Percentiles rank a stretch among this genome's conserved stretches.
Conservation (phyloP, 2,797 vertebrate species). For the Epinephelus awoara region DNA sequence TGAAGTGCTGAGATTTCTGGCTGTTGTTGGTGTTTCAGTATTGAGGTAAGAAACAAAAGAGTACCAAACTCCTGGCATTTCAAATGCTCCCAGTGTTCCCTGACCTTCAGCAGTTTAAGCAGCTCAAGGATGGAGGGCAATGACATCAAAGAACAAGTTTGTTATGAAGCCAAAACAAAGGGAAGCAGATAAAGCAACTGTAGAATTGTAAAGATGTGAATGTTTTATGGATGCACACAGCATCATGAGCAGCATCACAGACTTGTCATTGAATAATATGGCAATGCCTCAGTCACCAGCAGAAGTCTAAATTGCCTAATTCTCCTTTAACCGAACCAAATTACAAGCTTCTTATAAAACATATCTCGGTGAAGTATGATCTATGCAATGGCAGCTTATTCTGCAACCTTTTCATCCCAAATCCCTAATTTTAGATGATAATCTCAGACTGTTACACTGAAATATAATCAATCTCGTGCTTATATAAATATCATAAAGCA, state of each 20-base stretch:
- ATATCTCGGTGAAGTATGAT: too few relatives aligned
- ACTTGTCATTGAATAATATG: background rate
- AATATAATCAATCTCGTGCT: background rate
- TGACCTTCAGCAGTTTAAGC: constrained; percentile 42
- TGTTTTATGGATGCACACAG: background rate
- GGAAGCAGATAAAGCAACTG: background rate
- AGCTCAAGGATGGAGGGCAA: background rate
- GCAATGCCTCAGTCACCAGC: background rate
- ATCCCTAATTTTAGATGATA: background rate
- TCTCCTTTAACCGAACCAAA: background rate
- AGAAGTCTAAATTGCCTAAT: background rate
- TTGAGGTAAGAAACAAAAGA: background rate
- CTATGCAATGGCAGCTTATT: too few relatives aligned
- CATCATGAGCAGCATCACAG: background rate
- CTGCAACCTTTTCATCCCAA: background rate
- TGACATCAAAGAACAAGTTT: background rate
- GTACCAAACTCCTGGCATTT: constrained; percentile 18
- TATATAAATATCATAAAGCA: constrained; percentile 30
- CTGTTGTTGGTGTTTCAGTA: background rate
- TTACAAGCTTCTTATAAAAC: too few relatives aligned
- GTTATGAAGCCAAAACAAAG: background rate
- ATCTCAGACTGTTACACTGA: background rate
- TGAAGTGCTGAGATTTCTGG: background rate
- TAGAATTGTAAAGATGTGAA: background rate
- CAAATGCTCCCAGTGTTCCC: background rate